phyloP scores from a whole-genome alignment of 2,113 vertebrate species.

The Ia io region DNA sequence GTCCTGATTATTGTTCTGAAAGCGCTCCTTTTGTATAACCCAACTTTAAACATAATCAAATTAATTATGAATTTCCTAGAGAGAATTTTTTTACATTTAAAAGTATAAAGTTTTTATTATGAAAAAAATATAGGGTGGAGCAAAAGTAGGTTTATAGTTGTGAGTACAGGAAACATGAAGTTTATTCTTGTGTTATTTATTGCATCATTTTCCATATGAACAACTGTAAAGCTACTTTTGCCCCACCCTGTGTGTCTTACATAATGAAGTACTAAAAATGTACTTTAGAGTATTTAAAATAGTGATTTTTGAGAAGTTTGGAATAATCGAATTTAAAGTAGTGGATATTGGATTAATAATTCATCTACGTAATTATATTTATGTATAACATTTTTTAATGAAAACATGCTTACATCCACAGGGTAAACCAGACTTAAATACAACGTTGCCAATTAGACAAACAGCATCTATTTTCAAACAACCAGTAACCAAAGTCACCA shows the following conservation, averaged over 20 bases:
- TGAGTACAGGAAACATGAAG: neutral
- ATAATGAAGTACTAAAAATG: neutral
- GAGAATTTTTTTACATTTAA: constrained; percentile 17
- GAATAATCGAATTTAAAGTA: constrained; percentile 19
- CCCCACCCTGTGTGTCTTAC: neutral
- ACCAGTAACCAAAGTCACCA: constrained; percentile 93
- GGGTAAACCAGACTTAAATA: constrained; percentile 92
- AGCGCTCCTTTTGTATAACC: neutral
- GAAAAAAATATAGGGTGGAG: neutral
- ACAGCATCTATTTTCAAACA: constrained; percentile 95
- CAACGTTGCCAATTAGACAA: constrained; percentile 91
- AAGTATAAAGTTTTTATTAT: neutral
- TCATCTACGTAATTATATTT: neutral
- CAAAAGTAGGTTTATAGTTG: neutral
- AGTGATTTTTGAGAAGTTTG: neutral
- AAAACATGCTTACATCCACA: constrained; percentile 66
- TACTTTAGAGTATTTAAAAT: neutral
- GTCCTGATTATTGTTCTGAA: neutral
- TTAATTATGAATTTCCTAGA: neutral
- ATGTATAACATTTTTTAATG: constrained; percentile 25
- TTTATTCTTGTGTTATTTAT: neutral
- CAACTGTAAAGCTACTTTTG: neutral
- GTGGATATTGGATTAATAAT: neutral
- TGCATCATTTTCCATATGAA: neutral
- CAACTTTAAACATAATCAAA: constrained; percentile 27